Percentiles rank a stretch among this genome's conserved stretches.
Conservation (phyloP, 2,888 invertebrate species). For the Phaonia tiefii region DNA sequence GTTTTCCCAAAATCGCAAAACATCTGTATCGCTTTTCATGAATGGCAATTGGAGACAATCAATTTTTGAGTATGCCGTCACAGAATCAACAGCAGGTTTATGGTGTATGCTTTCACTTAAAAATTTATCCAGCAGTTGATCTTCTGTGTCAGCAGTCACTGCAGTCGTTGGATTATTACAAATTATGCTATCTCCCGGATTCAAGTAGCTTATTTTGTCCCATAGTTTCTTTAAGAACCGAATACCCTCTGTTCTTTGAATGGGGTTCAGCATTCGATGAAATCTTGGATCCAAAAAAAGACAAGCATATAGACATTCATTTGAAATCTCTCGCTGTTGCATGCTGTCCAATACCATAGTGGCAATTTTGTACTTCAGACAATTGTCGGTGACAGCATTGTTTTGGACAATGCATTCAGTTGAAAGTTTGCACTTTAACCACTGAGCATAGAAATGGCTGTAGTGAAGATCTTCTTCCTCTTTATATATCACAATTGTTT, state of each 20-base stretch:
- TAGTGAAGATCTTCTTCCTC: conserved; percentile 32
- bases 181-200: background rate
- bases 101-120: conserved; percentile 5
- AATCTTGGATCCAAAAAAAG: conserved; percentile 20
- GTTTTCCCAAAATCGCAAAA: background rate
- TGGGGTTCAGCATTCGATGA: background rate
- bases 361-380: background rate
- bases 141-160: background rate
- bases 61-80: background rate
- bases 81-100: background rate
- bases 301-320: background rate
- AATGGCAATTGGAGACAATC: background rate
- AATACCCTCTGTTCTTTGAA: background rate
- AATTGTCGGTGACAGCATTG: background rate
- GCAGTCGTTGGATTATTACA: background rate
- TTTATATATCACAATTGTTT: conserved; percentile 3
- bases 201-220: background rate
- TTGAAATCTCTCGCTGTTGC: background rate
- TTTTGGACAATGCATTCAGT: background rate
- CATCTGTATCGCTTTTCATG: background rate
- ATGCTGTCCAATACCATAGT: background rate
- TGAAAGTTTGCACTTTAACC: conserved; percentile 31
- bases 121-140: conserved; percentile 33
- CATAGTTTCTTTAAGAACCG: background rate
- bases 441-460: conserved; percentile 31